phyloP scores from a whole-genome alignment of 1,140 invertebrate species.

The Helicoverpa zea region DNA sequence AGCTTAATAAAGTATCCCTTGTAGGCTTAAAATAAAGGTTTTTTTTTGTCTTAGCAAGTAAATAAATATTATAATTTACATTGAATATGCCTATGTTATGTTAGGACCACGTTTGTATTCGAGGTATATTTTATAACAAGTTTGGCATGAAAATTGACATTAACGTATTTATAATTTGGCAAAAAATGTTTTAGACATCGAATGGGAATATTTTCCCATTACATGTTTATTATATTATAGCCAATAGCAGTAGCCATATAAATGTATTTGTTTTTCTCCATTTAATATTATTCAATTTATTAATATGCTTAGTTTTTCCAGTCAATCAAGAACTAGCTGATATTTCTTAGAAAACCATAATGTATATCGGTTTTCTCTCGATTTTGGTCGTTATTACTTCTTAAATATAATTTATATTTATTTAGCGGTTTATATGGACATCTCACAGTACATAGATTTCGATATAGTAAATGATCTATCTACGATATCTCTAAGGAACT shows the following conservation, averaged over 20 bases:
- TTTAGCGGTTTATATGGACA: constrained; percentile 30
- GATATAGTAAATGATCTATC: constrained; percentile 12
- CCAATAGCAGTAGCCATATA: constrained; percentile 1
- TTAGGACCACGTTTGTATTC: not conserved
- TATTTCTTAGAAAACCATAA: not conserved
- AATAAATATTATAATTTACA: not conserved
- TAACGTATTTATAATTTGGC: constrained; percentile 26
- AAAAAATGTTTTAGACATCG: not conserved
- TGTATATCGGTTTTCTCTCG: not conserved
- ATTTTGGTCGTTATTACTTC: constrained; percentile 7
- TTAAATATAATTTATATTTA: not conserved
- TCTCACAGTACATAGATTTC: not conserved
- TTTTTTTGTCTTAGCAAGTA: too few species aligned
- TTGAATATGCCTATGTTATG: not conserved
- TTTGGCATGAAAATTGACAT: constrained; percentile 43
- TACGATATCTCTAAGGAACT: constrained; percentile 35
- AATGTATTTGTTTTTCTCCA: not conserved
- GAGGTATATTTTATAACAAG: constrained; percentile 16
- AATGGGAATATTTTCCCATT: not conserved
- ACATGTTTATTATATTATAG: not conserved
- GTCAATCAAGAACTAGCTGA: not conserved
- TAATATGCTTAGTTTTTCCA: not conserved
- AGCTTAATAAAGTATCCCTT: too few species aligned
- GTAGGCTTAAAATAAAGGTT: too few species aligned
- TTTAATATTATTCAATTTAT: not conserved